Evolutionary conservation across 2,797 vertebrate species (phyloP), one percentile per base, ranked within the genome.

Genomic region (Gadopsis marmoratus): DNA sequence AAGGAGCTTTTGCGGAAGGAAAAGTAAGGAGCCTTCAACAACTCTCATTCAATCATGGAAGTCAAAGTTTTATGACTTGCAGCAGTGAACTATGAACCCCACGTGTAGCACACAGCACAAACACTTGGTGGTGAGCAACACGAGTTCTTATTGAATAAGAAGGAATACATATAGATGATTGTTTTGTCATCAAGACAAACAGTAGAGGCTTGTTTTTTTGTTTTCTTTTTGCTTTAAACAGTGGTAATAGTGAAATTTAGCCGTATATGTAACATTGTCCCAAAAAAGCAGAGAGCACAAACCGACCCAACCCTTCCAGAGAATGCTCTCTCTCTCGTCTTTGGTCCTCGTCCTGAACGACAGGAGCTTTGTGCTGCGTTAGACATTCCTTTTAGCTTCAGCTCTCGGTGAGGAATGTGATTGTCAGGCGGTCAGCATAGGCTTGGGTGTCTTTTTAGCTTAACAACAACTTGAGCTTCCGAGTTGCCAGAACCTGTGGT

Each of bases 391-490:
- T 47, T 21, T 7, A 78, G 79, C 86, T 79, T 35, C 66, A 54
- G 68, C 88, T 78, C 83, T 79, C 63, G 26, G 51, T 12, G 48
- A 90, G 88, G 89, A 93, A 92, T 91, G 91, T 74, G 82, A 81
- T 66, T 72, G 90, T 87, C 90, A 87, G 83, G 77, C 7, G 26
- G 79, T 78, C 76, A 71, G 56, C 81, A 8, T 33, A 53, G 50
- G 66, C 39, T 61, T 53, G 50, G 59, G 59, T 39, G 39, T 65
- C 48, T 75, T 82, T 68, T 68, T 58, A 7, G 70, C 68, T 50
- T 17, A 64, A 50, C 16, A 76, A 63, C 50, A 73, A 26, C 67
- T 76, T n/a, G 16, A 68, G 48, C 74, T 72, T 72, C 61, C 41
- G 7, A 23, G 61, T 60, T 33, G 16, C n/a, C 71, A 59, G 14